These are phyloP conservation scores for Catostylus mosaicus DNA, from an alignment of 30 jellyfish, hydroid and myxozoan species.

Conservation along the genomic window DNA sequence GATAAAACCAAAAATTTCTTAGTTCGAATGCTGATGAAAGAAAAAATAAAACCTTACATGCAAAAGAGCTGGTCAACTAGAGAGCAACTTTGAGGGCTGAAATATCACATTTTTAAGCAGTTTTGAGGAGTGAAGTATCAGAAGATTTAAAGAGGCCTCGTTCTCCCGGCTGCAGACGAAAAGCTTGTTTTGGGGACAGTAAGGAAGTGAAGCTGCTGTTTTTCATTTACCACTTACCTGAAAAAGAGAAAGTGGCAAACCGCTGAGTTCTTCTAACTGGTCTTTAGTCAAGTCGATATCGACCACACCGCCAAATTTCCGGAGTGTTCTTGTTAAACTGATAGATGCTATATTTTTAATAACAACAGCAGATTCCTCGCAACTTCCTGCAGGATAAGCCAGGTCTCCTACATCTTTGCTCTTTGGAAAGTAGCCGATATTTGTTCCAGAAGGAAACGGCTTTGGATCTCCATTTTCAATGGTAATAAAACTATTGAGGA, in stretches of 20 bases:
- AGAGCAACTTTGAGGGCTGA: too few relatives aligned
- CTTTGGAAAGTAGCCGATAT: conserved; percentile 20
- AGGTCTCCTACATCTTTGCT: neutral
- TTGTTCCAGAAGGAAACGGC: conserved; percentile 16
- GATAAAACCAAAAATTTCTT: too few relatives aligned
- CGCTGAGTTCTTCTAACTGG: conserved; percentile 7
- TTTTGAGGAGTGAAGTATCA: too few relatives aligned
- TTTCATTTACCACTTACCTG: too few relatives aligned
- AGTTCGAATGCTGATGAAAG: too few relatives aligned
- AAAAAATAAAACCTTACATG: too few relatives aligned
- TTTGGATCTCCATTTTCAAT: conserved; percentile 23
- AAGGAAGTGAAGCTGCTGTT: too few relatives aligned
- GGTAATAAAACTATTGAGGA: conserved; percentile 14
- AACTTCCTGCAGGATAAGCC: neutral
- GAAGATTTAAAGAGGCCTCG: too few relatives aligned
- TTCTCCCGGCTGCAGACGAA: too few relatives aligned
- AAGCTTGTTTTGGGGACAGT: too few relatives aligned
- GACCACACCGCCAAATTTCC: conserved; percentile 19
- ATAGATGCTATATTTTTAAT: neutral
- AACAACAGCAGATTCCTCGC: neutral
- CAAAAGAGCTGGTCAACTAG: too few relatives aligned
- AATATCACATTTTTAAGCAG: too few relatives aligned
- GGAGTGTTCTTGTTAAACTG: neutral
- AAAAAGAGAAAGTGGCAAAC: neutral
- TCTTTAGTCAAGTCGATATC: neutral